A percentile compares a stretch with the other conserved stretches of the same genome.
These are phyloP conservation scores for Oostethus manadensis DNA, from an alignment of 2,113 vertebrate genomes.

Conservation along the genomic window DNA sequence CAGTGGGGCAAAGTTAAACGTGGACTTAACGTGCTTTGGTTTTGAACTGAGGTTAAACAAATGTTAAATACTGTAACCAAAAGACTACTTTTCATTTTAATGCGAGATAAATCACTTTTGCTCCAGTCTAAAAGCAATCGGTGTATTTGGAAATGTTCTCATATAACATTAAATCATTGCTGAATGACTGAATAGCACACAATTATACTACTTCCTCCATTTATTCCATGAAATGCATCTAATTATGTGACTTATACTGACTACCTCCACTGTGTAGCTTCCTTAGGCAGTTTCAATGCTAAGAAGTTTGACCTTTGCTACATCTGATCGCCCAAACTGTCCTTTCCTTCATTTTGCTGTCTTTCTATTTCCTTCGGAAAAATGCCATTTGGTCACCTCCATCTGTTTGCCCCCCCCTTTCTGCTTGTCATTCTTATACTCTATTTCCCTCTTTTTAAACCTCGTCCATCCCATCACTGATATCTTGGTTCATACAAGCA, in stretches of 20 bases:
- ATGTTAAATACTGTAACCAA: too few relatives aligned
- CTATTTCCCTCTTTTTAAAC: background rate
- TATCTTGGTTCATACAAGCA: background rate
- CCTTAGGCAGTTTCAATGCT: background rate
- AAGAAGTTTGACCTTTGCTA: background rate
- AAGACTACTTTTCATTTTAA: too few relatives aligned
- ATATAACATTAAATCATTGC: background rate
- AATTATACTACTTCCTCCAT: background rate
- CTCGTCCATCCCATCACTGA: background rate
- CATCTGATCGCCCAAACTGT: background rate
- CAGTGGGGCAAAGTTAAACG: too few relatives aligned
- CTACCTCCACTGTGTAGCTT: background rate
- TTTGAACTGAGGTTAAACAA: too few relatives aligned
- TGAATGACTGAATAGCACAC: background rate
- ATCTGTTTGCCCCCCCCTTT: background rate
- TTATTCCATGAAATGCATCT: background rate
- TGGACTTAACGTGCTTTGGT: too few relatives aligned
- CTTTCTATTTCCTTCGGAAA: background rate
- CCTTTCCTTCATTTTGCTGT: background rate
- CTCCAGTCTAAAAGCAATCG: too few relatives aligned
- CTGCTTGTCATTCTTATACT: background rate
- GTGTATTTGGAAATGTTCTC: background rate
- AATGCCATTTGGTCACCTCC: constrained; percentile 1
- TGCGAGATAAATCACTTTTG: too few relatives aligned
- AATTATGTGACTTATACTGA: background rate